These are phyloP conservation scores for Campaea margaritaria DNA, from an alignment of 2,888 invertebrate genomes.

Conservation along the genomic window DNA sequence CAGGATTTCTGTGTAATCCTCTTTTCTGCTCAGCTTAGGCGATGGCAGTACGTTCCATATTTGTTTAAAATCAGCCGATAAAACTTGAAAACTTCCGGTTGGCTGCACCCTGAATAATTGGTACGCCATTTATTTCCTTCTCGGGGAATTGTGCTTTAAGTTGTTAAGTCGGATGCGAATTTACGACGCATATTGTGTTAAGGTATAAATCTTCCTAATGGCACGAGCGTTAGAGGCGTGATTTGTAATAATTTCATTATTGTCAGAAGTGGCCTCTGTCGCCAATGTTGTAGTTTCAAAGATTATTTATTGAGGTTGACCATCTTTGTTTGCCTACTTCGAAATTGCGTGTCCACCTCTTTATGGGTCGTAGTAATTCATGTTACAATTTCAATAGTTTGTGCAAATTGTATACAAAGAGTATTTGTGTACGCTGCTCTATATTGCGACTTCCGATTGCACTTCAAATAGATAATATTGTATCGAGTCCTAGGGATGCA, in stretches of 20 bases:
- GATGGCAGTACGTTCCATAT: conserved; percentile 70
- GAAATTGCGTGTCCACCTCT: conserved; percentile 16
- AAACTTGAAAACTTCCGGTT: conserved; percentile 81
- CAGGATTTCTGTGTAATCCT: conserved; percentile 81
- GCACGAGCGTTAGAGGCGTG: conserved; percentile 73
- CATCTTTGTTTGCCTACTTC: conserved; percentile 34
- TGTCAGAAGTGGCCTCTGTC: conserved; percentile 63
- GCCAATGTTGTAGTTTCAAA: conserved; percentile 50
- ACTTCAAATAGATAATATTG: conserved; percentile 31
- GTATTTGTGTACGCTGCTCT: conserved; percentile 7
- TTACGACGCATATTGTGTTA: conserved; percentile 71
- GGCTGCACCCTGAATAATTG: conserved; percentile 75
- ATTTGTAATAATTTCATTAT: conserved; percentile 62
- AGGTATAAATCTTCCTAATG: conserved; percentile 78
- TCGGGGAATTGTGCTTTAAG: conserved; percentile 63
- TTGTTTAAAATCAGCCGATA: conserved; percentile 79
- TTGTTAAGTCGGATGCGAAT: conserved; percentile 73
- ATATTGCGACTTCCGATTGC: conserved; percentile 23
- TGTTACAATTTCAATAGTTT: conserved; percentile 24
- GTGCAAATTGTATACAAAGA: conserved; percentile 33
- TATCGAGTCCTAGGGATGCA: conserved; percentile 24
- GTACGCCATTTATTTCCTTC: conserved; percentile 78
- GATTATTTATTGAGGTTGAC: conserved; percentile 56
- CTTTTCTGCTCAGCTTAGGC: conserved; percentile 74
- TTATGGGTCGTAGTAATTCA: conserved; percentile 7